These are phyloP conservation scores for Blastomussa wellsi DNA, from an alignment of 92 coral and sea anemone genomes.

Conservation along the genomic window DNA sequence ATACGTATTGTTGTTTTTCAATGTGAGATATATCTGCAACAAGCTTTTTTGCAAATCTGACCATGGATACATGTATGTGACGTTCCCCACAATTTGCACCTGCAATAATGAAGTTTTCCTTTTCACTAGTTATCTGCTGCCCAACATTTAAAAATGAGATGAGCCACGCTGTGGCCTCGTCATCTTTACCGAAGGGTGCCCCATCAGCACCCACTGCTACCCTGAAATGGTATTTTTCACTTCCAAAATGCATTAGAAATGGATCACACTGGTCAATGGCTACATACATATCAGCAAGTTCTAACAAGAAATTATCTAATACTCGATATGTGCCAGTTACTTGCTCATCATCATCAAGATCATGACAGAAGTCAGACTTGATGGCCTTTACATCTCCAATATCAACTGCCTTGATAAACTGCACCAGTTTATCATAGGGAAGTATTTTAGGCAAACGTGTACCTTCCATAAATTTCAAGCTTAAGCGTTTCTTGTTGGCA, in stretches of 20 bases:
- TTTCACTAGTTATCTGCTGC: neutral
- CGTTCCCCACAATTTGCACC: neutral
- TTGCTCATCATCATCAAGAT: neutral
- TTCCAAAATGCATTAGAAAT: neutral
- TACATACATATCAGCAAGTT: neutral
- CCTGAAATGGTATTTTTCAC: neutral
- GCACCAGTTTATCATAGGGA: neutral
- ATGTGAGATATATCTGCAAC: neutral
- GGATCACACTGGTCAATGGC: neutral
- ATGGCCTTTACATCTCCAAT: neutral
- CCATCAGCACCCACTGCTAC: neutral
- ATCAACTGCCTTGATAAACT: neutral
- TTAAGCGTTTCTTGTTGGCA: neutral
- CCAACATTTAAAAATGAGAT: neutral
- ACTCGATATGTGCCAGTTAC: neutral
- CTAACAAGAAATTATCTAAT: too few relatives aligned
- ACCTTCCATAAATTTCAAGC: neutral
- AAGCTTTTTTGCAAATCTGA: too few relatives aligned
- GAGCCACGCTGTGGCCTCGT: neutral
- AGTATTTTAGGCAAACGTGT: neutral
- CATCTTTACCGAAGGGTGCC: neutral
- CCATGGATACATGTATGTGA: neutral
- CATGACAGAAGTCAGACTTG: neutral
- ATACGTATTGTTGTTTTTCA: neutral
- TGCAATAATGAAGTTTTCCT: neutral